Evolutionary conservation across 2,113 vertebrate genomes (phyloP).

Genomic region (Brachionichthys hirsutus): DNA sequence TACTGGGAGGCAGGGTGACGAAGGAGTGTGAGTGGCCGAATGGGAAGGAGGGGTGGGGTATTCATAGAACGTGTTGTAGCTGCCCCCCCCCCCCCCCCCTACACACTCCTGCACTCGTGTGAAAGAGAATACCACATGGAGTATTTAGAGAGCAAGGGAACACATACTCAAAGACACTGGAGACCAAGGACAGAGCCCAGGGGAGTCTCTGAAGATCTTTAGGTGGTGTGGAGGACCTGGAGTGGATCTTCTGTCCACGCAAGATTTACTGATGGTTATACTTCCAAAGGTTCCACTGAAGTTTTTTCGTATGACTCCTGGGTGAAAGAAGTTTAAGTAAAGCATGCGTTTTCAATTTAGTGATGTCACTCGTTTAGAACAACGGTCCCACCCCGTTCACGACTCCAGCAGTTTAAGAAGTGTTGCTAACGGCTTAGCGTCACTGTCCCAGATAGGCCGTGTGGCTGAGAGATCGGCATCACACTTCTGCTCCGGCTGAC

Average conservation of each 20-base stretch:
- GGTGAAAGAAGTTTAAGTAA: no score
- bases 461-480: no score
- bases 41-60: neutral
- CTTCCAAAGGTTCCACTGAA: no score
- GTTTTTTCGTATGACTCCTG: no score
- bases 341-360: no score
- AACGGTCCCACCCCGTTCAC: no score
- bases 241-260: neutral
- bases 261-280: neutral
- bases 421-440: no score
- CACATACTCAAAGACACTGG: neutral
- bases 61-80: slow-evolving; percentile 6
- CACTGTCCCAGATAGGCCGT: no score
- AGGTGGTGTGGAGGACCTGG: neutral
- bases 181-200: neutral
- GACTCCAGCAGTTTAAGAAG: no score
- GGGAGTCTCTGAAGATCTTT: neutral
- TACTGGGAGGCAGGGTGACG: slow-evolving; percentile 47
- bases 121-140: slow-evolving; percentile 14
- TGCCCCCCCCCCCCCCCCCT: neutral
- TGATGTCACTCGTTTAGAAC: no score
- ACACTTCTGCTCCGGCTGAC: no score
- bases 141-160: slow-evolving; percentile 4
- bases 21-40: neutral
- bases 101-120: slow-evolving; percentile 14